These are phyloP conservation scores for Hiodon alosoides DNA, from an alignment of 2,113 vertebrate genomes.

Conservation along the genomic window DNA sequence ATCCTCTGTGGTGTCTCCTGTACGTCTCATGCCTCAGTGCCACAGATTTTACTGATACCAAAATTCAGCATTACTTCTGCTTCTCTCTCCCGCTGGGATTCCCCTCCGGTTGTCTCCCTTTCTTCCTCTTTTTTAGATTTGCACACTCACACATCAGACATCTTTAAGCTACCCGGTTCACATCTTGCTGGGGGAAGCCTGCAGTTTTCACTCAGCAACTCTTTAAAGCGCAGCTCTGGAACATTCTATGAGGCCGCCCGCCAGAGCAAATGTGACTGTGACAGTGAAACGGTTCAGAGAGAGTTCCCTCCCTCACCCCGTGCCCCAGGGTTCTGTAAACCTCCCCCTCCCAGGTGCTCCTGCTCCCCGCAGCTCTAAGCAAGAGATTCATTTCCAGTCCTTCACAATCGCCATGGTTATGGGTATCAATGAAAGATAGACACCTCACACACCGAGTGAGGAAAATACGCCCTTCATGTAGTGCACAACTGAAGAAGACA, in stretches of 20 bases:
- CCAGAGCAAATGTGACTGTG: too few relatives aligned
- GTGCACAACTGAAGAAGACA: too few relatives aligned
- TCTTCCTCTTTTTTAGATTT: too few relatives aligned
- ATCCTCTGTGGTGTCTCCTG: neutral
- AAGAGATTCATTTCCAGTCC: slow-evolving; percentile 5
- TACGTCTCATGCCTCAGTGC: slow-evolving; percentile 10
- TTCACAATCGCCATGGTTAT: slow-evolving; percentile 3
- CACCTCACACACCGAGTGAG: neutral
- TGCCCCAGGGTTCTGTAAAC: neutral
- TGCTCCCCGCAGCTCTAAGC: neutral
- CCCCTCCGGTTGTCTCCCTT: too few relatives aligned
- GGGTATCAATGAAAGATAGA: slow-evolving; percentile 24
- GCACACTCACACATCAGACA: too few relatives aligned
- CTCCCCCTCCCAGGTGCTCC: neutral
- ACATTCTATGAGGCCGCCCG: too few relatives aligned
- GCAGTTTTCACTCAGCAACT: too few relatives aligned
- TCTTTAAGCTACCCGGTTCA: too few relatives aligned
- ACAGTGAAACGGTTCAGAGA: too few relatives aligned
- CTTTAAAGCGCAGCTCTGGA: too few relatives aligned
- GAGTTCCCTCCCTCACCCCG: neutral
- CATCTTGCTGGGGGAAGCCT: too few relatives aligned
- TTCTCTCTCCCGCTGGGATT: neutral
- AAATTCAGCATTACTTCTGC: slow-evolving; percentile 19
- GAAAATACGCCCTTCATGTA: too few relatives aligned
- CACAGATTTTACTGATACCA: slow-evolving; percentile 16